A percentile compares a stretch with the other conserved stretches of the same genome.
Evolutionary conservation across 2,888 invertebrate species (phyloP).

Genomic region (Cantharis rustica): DNA sequence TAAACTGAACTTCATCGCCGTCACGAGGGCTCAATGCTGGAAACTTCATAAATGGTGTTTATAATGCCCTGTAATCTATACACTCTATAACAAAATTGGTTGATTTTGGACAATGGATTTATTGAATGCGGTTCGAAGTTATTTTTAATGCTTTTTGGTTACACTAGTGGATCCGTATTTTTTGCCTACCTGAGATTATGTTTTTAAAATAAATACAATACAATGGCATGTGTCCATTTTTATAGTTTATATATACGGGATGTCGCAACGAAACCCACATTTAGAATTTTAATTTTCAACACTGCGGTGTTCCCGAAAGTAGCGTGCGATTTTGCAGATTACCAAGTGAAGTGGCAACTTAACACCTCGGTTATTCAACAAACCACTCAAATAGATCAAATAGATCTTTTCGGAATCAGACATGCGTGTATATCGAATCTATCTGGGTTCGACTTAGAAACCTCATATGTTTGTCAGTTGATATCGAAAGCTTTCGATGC

Average conservation of each 20-base stretch:
- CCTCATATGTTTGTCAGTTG: slow-evolving; percentile 41
- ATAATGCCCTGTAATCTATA: slow-evolving; percentile 35
- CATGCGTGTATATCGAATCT: slow-evolving; percentile 36
- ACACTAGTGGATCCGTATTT: slow-evolving; percentile 31
- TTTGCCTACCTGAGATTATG: background rate
- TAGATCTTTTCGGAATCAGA: slow-evolving; percentile 27
- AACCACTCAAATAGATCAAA: slow-evolving; percentile 24
- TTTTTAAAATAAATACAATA: background rate
- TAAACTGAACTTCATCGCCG: slow-evolving; percentile 22
- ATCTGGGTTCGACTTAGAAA: slow-evolving; percentile 35
- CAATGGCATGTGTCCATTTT: background rate
- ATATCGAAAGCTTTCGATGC: slow-evolving; percentile 9
- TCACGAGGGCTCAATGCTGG: background rate
- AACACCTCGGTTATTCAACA: slow-evolving; percentile 30
- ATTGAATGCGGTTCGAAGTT: slow-evolving; percentile 36
- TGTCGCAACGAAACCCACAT: background rate
- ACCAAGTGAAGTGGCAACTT: slow-evolving; percentile 1
- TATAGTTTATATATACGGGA: background rate
- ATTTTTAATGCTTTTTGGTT: slow-evolving; percentile 40
- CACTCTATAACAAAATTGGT: slow-evolving; percentile 34
- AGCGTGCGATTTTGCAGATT: background rate
- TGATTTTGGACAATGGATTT: slow-evolving; percentile 42
- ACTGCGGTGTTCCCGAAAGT: no score
- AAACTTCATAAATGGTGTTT: slow-evolving; percentile 25
- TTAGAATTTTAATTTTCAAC: no score